A percentile compares a stretch with the other conserved stretches of the same genome.
These are phyloP conservation scores for Monomorium pharaonis DNA, from an alignment of 1,140 invertebrate species.

Conservation along the genomic window DNA sequence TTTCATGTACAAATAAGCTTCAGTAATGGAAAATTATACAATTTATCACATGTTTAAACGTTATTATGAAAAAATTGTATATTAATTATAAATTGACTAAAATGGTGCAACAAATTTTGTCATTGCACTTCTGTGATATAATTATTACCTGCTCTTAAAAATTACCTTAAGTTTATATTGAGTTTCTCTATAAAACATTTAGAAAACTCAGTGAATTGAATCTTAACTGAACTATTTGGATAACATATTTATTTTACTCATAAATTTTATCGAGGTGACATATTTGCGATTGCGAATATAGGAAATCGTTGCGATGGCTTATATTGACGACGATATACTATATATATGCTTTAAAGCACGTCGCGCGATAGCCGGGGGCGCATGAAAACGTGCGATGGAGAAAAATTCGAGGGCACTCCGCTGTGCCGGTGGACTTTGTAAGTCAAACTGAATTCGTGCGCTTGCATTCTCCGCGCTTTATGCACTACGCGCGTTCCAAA, in stretches of 20 bases:
- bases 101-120: not conserved
- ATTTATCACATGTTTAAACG: not conserved
- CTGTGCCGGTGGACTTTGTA: slow-evolving; percentile 34
- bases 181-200: not conserved
- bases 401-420: slow-evolving; percentile 41
- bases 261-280: slow-evolving; percentile 20
- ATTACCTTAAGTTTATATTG: not conserved
- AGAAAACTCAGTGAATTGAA: not conserved
- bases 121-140: not conserved
- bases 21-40: not conserved
- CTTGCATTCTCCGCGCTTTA: slow-evolving; percentile 37
- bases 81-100: not conserved
- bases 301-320: not conserved
- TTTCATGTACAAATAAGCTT: not conserved
- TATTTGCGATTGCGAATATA: slow-evolving; percentile 13
- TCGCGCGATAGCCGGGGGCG: slow-evolving; percentile 11
- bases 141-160: not conserved
- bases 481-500: slow-evolving; percentile 44
- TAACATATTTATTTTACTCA: not conserved
- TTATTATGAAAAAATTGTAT: not conserved
- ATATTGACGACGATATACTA: not conserved
- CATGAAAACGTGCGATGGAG: slow-evolving; percentile 20
- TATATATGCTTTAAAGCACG: slow-evolving; percentile 13
- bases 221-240: not conserved
- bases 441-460: slow-evolving; percentile 52